Percentiles rank a stretch among this genome's conserved stretches.
phyloP scores from a whole-genome alignment of 2,113 vertebrate species.

The Trogon surrucura region DNA sequence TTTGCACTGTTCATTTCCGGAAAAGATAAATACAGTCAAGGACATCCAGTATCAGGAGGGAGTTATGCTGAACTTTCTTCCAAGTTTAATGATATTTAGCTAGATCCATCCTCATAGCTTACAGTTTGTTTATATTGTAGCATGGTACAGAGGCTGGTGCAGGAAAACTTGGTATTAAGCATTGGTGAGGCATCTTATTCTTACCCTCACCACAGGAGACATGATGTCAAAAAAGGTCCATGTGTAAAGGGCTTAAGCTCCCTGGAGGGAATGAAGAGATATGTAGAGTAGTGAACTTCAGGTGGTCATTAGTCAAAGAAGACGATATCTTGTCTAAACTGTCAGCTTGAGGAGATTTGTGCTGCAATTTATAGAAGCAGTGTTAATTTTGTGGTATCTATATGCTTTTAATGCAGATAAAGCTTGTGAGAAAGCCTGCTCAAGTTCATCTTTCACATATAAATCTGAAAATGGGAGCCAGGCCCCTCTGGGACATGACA shows the following conservation, averaged over 20 bases:
- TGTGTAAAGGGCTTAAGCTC: neutral
- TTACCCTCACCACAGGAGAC: neutral
- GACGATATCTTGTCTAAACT: neutral
- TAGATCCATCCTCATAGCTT: neutral
- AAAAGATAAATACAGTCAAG: constrained; percentile 51
- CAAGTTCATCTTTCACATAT: neutral
- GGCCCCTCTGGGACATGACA: neutral
- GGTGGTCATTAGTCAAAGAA: neutral
- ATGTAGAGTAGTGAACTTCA: neutral
- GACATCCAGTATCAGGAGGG: constrained; percentile 16
- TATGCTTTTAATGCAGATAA: neutral
- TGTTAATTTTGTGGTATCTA: neutral
- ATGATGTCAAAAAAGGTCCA: neutral
- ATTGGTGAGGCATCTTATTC: neutral
- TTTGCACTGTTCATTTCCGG: constrained; percentile 33
- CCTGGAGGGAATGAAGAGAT: neutral
- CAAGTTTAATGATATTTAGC: neutral
- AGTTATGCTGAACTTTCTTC: neutral
- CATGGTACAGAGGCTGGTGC: neutral
- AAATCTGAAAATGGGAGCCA: neutral
- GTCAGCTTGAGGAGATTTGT: neutral
- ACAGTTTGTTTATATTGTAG: neutral
- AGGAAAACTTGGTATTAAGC: neutral
- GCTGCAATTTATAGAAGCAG: neutral
- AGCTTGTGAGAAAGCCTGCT: neutral